Conservation (phyloP, 2,888 invertebrate species). For the Lithophane semibrunnea region DNA sequence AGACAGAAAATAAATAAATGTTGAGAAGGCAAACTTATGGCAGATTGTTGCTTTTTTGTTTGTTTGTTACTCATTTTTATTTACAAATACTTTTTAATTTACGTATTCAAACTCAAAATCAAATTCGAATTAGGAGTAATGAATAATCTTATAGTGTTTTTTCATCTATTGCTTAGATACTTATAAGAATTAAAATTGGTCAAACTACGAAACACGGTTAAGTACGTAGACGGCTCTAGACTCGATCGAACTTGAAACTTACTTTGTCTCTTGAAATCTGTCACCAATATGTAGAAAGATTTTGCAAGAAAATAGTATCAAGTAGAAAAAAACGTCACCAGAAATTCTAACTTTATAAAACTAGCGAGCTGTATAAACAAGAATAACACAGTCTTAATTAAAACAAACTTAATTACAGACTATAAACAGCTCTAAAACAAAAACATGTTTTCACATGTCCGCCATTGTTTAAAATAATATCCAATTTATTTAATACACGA, state of each 20-base stretch:
- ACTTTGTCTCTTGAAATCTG: background rate
- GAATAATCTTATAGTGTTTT: background rate
- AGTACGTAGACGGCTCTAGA: background rate
- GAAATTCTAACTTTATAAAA: background rate
- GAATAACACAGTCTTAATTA: conserved; percentile 38
- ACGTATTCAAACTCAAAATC: background rate
- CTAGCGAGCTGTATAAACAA: background rate
- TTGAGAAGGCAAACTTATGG: background rate
- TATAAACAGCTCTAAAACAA: conserved; percentile 33
- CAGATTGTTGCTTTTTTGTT: background rate
- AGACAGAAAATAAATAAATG: background rate
- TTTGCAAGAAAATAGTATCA: background rate
- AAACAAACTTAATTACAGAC: conserved; percentile 25
- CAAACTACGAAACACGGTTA: too few species aligned
- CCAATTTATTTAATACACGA: conserved; percentile 79
- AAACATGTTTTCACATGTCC: conserved; percentile 41
- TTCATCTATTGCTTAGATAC: background rate
- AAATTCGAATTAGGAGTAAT: background rate
- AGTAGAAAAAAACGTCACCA: background rate
- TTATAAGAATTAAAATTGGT: background rate
- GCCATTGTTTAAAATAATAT: conserved; percentile 71
- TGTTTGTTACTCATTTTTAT: background rate
- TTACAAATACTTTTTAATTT: background rate
- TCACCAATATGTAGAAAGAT: background rate
- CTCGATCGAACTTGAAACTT: background rate